phyloP scores from a whole-genome alignment of 2,797 vertebrate genomes.

The Molossus molossus region DNA sequence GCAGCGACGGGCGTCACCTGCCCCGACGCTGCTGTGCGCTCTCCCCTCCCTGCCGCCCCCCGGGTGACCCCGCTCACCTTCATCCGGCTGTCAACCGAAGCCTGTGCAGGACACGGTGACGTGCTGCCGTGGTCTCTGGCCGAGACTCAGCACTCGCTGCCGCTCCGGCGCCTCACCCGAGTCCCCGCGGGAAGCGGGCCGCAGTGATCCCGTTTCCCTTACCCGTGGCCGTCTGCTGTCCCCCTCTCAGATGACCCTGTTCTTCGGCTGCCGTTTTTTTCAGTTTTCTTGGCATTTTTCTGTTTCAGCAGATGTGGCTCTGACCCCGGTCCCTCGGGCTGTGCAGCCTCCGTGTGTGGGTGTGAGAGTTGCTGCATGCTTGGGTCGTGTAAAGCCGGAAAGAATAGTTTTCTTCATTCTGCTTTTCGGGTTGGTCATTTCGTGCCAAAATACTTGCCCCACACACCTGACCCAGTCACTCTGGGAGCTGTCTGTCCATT shows the following conservation, averaged over 20 bases:
- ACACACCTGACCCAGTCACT: accelerated
- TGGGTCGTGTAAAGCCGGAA: not conserved
- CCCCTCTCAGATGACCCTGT: accelerated
- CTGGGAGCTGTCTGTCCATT: not conserved
- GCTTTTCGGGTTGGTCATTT: not conserved
- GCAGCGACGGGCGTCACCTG: not conserved
- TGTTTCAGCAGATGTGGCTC: accelerated
- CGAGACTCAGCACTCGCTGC: accelerated
- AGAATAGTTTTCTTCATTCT: not conserved
- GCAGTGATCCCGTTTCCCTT: not conserved
- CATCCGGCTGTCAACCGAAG: accelerated
- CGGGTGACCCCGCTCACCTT: accelerated
- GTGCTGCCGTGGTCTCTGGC: accelerated
- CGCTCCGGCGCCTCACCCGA: accelerated
- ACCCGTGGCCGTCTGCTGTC: accelerated
- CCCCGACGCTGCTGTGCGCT: accelerated
- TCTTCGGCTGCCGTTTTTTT: accelerated
- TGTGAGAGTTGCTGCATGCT: accelerated
- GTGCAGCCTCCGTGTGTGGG: accelerated
- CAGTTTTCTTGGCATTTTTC: not conserved
- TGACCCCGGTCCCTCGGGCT: not conserved
- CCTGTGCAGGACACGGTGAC: accelerated
- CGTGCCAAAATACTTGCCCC: no score
- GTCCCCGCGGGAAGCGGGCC: accelerated
- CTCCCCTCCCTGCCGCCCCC: accelerated